Conservation (phyloP, 2,888 invertebrate genomes). For the Melipona bicolor region DNA sequence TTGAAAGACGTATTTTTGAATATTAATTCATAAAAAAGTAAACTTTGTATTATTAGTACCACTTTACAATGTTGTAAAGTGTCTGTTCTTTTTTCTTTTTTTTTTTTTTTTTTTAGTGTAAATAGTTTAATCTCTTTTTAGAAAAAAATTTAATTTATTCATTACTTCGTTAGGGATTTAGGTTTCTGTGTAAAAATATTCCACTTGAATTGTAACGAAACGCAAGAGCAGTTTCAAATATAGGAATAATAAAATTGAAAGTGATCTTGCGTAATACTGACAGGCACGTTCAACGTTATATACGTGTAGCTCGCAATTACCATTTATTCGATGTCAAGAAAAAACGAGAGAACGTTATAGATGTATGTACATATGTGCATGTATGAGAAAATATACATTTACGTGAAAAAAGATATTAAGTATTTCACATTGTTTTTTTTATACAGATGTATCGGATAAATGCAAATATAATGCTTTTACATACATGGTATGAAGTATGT, state of each 20-base stretch:
- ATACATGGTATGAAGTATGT: constrained; percentile 9
- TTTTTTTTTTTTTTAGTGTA: background rate
- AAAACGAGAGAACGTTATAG: constrained; percentile 37
- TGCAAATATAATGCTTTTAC: constrained; percentile 33
- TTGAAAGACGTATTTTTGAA: background rate
- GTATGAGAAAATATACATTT: constrained; percentile 18
- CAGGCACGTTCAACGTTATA: constrained; percentile 42
- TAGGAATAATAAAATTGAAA: constrained; percentile 60
- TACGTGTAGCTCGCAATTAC: constrained; percentile 32
- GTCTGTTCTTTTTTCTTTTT: background rate
- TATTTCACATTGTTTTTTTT: constrained; percentile 37
- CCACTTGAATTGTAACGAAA: constrained; percentile 26
- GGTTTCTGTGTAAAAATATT: constrained; percentile 26
- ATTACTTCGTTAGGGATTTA: background rate
- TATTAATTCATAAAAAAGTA: constrained; percentile 1
- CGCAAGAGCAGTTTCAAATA: constrained; percentile 39
- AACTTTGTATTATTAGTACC: background rate
- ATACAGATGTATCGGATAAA: constrained; percentile 50
- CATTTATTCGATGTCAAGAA: constrained; percentile 53
- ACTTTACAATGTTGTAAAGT: background rate
- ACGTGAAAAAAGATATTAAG: constrained; percentile 21
- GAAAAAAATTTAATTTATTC: background rate
- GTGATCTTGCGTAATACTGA: constrained; percentile 52
- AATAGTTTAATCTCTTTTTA: background rate
- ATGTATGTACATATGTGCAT: background rate